Conservation (phyloP, 2,888 invertebrate genomes). For the Poecilus cupreus region DNA sequence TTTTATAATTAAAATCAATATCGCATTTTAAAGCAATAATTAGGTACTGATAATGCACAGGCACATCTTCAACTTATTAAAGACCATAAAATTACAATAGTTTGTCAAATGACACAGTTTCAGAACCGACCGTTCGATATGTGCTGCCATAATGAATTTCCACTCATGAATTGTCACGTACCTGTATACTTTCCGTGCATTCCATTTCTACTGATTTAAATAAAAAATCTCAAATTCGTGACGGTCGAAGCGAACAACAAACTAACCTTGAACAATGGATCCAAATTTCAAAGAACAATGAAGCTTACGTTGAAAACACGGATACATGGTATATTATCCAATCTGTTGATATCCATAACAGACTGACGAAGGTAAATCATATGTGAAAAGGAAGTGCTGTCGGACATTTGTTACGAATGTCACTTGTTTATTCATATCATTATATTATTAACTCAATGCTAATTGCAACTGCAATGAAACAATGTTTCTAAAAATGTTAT, state of each 20-base stretch:
- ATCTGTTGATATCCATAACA: slow-evolving; percentile 44
- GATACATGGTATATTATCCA: slow-evolving; percentile 50
- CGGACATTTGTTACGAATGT: not conserved
- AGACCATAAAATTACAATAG: not conserved
- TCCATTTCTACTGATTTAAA: slow-evolving; percentile 1
- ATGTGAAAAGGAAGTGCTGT: slow-evolving; percentile 54
- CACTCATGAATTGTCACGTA: slow-evolving; percentile 19
- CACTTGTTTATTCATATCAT: slow-evolving; percentile 4
- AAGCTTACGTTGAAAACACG: slow-evolving; percentile 23
- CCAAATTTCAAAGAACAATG: slow-evolving; percentile 50
- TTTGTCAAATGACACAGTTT: not conserved
- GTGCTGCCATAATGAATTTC: not conserved
- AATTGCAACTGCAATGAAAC: slow-evolving; percentile 1
- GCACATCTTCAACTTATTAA: no score
- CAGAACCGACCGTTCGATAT: not conserved
- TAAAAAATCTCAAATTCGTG: not conserved
- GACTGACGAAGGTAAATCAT: slow-evolving; percentile 9
- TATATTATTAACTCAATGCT: not conserved
- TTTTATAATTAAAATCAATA: no score
- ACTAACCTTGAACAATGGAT: slow-evolving; percentile 41
- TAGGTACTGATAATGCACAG: no score
- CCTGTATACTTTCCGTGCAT: slow-evolving; percentile 1
- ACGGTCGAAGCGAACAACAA: slow-evolving; percentile 28
- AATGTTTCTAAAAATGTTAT: no score
- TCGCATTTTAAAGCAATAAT: no score